phyloP scores from a whole-genome alignment of 2,797 vertebrate species.

The Decapterus maruadsi region DNA sequence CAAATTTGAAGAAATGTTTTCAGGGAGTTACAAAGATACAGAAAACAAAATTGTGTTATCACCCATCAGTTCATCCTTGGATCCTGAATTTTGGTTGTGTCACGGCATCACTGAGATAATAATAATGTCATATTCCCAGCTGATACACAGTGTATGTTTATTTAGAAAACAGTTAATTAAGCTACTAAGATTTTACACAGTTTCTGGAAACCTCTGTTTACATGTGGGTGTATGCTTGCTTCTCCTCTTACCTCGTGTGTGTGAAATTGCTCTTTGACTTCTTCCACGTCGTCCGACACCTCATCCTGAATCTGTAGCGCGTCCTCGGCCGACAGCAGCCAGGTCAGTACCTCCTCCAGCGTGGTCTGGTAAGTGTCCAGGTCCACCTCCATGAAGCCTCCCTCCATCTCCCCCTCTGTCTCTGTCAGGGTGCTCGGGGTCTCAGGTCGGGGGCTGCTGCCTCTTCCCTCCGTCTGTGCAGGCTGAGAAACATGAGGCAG shows the following conservation, averaged over 20 bases:
- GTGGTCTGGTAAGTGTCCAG: slow-evolving; percentile 96
- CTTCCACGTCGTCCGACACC: slow-evolving; percentile 95
- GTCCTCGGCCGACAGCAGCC: slow-evolving; percentile 96
- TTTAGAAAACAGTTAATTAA: background rate
- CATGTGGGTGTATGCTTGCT: slow-evolving; percentile 2
- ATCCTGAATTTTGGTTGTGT: no score
- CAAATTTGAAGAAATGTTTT: no score
- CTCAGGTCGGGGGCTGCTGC: slow-evolving; percentile 81
- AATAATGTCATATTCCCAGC: background rate
- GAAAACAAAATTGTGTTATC: no score
- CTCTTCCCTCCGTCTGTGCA: slow-evolving; percentile 75
- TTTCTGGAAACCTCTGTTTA: background rate
- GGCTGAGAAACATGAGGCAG: slow-evolving; percentile 41
- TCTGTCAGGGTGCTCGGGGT: slow-evolving; percentile 88
- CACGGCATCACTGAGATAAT: background rate
- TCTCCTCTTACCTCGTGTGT: slow-evolving; percentile 90
- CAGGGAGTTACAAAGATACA: no score
- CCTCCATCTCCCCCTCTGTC: slow-evolving; percentile 74
- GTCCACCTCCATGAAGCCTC: slow-evolving; percentile 88
- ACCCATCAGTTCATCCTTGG: no score
- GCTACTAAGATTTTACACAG: background rate
- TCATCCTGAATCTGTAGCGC: slow-evolving; percentile 92
- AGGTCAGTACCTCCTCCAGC: slow-evolving; percentile 97
- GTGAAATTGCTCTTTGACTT: slow-evolving; percentile 98
- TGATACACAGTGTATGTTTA: background rate